phyloP scores from a whole-genome alignment of 2,888 invertebrate species.

The Piscicola geometra region DNA sequence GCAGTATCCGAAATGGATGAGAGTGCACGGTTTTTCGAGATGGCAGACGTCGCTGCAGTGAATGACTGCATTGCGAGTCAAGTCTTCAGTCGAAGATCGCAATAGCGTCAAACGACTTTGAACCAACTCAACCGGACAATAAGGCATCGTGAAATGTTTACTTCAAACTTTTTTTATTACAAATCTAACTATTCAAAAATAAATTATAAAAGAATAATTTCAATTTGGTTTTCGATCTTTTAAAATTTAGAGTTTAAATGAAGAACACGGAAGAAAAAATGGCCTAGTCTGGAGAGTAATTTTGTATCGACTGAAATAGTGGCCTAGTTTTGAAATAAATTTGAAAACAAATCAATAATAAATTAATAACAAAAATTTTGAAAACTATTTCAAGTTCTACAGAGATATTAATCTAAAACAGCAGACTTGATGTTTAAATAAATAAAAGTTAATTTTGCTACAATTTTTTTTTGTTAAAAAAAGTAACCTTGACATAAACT shows the following conservation, averaged over 20 bases:
- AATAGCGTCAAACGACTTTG: slow-evolving; percentile 11
- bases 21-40: slow-evolving; percentile 13
- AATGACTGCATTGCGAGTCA: slow-evolving; percentile 11
- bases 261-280: slow-evolving; percentile 15
- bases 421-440: slow-evolving; percentile 11
- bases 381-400: not conserved
- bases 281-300: too few species aligned
- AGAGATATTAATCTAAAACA: not conserved
- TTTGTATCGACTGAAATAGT: too few species aligned
- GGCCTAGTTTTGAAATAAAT: not conserved
- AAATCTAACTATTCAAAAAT: too few species aligned
- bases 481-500: too few species aligned
- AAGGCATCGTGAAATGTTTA: not conserved
- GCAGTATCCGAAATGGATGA: slow-evolving; percentile 11
- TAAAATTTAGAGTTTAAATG: not conserved
- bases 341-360: too few species aligned
- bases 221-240: not conserved
- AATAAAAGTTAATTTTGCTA: not conserved
- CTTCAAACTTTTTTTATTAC: not conserved
- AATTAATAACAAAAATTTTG: too few species aligned
- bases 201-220: not conserved
- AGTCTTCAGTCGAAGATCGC: not conserved
- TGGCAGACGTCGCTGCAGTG: slow-evolving; percentile 15
- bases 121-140: slow-evolving; percentile 18
- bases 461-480: not conserved